Conservation (phyloP, 2,888 invertebrate species). For the Eristalis arbustorum region DNA sequence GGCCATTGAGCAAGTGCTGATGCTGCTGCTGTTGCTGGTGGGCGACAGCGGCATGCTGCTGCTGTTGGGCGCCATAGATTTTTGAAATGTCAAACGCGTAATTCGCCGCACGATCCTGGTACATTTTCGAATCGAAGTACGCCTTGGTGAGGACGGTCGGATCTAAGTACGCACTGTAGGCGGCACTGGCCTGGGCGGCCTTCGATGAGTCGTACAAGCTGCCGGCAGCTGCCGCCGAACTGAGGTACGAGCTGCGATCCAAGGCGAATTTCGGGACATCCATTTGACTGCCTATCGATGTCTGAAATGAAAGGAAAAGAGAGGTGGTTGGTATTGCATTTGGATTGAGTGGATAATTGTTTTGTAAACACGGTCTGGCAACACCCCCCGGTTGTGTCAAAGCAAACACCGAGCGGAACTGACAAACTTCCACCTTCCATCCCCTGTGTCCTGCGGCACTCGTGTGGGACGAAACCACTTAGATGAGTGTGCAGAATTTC, state of each 20-base stretch:
- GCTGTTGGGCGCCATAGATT: constrained; percentile 79
- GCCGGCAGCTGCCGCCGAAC: constrained; percentile 79
- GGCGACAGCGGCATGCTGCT: constrained; percentile 74
- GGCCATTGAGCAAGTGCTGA: constrained; percentile 76
- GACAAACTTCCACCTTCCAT: constrained; percentile 4
- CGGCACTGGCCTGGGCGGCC: constrained; percentile 78
- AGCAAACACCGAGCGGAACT: constrained; percentile 1
- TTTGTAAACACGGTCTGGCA: constrained; percentile 2
- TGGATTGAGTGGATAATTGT: constrained; percentile 18
- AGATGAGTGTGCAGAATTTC: constrained; percentile 30
- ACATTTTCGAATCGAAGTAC: constrained; percentile 81
- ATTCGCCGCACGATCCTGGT: constrained; percentile 80
- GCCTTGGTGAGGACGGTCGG: constrained; percentile 80
- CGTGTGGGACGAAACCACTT: constrained; percentile 23
- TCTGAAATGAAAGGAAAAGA: constrained; percentile 70
- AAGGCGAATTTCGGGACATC: constrained; percentile 79
- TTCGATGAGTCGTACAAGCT: constrained; percentile 76
- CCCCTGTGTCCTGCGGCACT: constrained; percentile 9
- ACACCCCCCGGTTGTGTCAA: constrained; percentile 5
- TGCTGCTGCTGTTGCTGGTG: constrained; percentile 78
- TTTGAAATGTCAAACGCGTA: constrained; percentile 80
- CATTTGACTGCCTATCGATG: constrained; percentile 78
- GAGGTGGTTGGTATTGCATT: neutral
- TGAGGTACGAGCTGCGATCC: constrained; percentile 79
- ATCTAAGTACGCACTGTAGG: constrained; percentile 80